Conservation (phyloP, 2,888 invertebrate genomes). For the Yponomeuta plumbellus region DNA sequence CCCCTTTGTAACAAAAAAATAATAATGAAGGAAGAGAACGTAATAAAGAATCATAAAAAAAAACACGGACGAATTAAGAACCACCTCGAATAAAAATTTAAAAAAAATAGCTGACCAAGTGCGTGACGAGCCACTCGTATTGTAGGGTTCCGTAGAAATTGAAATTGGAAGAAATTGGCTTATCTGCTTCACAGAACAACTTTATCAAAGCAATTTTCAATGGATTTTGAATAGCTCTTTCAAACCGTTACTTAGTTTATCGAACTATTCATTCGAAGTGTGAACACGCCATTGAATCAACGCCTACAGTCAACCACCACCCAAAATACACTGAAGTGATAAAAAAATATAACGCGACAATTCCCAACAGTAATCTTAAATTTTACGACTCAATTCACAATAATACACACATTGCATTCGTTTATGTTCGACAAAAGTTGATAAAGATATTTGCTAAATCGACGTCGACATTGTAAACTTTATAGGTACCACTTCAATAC, state of each 20-base stretch:
- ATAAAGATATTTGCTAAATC: conserved; percentile 8
- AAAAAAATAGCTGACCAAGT: no score
- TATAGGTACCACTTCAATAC: not conserved
- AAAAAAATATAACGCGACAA: conserved; percentile 35
- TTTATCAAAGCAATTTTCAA: no score
- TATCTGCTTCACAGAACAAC: no score
- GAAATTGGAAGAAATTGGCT: no score
- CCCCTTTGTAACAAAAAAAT: no score
- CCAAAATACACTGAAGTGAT: conserved; percentile 36
- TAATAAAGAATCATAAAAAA: no score
- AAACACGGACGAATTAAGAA: no score
- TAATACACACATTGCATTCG: conserved; percentile 36
- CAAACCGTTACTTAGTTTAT: not conserved
- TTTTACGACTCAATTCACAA: conserved; percentile 37
- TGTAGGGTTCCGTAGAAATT: no score
- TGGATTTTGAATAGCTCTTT: no score
- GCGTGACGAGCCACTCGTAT: no score
- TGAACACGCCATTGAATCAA: conserved; percentile 14
- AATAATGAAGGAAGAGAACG: no score
- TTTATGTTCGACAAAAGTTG: not conserved
- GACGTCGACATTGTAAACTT: not conserved
- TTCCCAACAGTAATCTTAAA: conserved; percentile 37
- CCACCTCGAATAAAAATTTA: no score
- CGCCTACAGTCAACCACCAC: conserved; percentile 36
- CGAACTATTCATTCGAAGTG: not conserved